Evolutionary conservation across 2,888 invertebrate species (phyloP), one percentile per base, ranked within the genome.

Genomic region (Callinectes sapidus): DNA sequence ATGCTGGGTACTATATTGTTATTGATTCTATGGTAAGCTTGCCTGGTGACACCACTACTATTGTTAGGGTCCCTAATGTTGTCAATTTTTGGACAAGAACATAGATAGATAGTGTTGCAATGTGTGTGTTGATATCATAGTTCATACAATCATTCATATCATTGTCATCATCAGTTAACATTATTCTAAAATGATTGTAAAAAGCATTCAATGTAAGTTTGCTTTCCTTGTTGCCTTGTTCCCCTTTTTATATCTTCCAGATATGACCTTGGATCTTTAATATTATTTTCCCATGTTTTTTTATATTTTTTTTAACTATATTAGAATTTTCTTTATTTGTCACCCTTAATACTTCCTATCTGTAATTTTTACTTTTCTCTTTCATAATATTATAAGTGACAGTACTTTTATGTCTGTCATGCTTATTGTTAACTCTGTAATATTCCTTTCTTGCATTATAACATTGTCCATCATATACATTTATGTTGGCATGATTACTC

Each of bases 171-270:
- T n/a, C 71, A 18, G 71, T 71, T 71, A 71, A n/a, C 71, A 71
- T 2, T 10, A n/a, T 10, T 71, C 71, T 71, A 71, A 71, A 71
- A 6, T 2, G 71, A 6, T 71, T 10, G 8, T 71, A 71, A 71
- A 71, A 71, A 5, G 71, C n/a, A 10, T 71, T 10, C 3, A 71
- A 10, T 2, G 8, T 71, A 71, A 71, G 18, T 71, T 71, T 10
- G 8, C n/a, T 71, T n/a, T 71, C 71, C 71, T 71, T 71, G 71
- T 71, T 71, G 71, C 71, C 71, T n/a, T 71, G 71, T n/a, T 71
- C n/a, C 2, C n/a, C 71, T 71, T 71, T 71, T 71, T 5, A 71
- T 71, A 71, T 71, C 18, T 71, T 71, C 71, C 71, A n/a, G 71
- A n/a, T 71, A 71, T 71, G 71, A 71, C 71, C 8, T 71, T 3